Evolutionary conservation across 2,888 invertebrate genomes (phyloP), one percentile per base, ranked within the genome.

Genomic region (Lithophane semibrunnea): DNA sequence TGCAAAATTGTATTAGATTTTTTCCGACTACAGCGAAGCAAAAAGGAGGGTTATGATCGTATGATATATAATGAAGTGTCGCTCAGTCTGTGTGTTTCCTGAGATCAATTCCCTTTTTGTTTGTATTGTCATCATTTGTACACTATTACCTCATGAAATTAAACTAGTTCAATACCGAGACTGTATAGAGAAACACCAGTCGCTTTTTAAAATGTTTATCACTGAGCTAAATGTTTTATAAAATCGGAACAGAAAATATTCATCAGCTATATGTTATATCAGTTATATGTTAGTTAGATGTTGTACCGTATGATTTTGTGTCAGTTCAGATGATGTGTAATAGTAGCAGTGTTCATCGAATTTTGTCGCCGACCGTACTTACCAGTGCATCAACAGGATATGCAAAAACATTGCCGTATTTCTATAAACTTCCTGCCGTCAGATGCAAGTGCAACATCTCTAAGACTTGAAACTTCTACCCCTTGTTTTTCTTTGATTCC

Each of bases 401-500:
- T 24, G 37, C 21, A 18, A 18, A 47, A 74, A 65, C 29, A 52
- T 47, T 16, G 21, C 21, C 16, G 16, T 42, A 52, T 75, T 44
- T 60, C 52, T 47, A 47, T n/a, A 76, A 61, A 52, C 4, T 60
- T 42, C 58, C 42, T 1, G 9, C 42, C 21, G 56, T 60, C 63
- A 61, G 52, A 49, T 54, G 52, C 67, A 68, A 60, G 58, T 9
- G 21, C 54, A 64, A 61, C 42, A 79, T 63, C 68, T 13, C 44
- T 37, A 44, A 63, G 47, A 21, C 56, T 56, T 65, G 24, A 29
- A 78, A 73, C 61, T 77, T 18, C n/a, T 37, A 52, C 8, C 63
- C 37, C 21, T 66, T 63, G 71, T 68, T 83, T 72, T 74, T 83
- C 44, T 72, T 72, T 64, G 60, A 79, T 71, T 74, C 61, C 54